These are phyloP conservation scores for Mnemiopsis leidyi DNA, from an alignment of 37 sponge, comb jelly and placozoan species.

Conservation along the genomic window DNA sequence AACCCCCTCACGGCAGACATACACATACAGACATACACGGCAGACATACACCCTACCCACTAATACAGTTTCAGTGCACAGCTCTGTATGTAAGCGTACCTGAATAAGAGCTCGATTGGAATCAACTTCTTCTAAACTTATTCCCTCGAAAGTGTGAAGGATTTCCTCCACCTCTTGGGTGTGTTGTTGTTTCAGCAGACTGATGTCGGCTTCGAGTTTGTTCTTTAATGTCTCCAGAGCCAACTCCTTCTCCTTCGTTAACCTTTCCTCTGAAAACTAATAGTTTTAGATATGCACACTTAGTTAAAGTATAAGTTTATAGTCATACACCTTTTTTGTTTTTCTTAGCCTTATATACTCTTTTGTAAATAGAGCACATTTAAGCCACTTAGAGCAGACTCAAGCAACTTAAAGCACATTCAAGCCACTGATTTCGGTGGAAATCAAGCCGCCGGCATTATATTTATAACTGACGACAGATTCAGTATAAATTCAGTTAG, in stretches of 20 bases:
- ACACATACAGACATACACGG: no score
- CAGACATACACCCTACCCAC: no score
- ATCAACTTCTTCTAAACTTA: not conserved
- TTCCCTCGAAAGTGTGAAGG: not conserved
- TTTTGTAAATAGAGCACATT: not conserved
- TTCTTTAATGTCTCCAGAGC: not conserved
- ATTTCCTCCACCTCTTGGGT: not conserved
- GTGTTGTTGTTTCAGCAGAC: slow-evolving; percentile 4
- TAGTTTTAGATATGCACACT: not conserved
- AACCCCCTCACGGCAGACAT: no score
- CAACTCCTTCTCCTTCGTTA: not conserved
- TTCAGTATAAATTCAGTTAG: no score
- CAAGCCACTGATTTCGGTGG: no score
- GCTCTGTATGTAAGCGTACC: no score
- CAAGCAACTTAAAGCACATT: no score
- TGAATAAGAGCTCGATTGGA: not conserved
- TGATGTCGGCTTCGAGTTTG: not conserved
- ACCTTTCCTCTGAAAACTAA: not conserved
- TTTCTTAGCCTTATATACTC: not conserved
- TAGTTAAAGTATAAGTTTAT: not conserved
- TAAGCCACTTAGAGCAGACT: no score
- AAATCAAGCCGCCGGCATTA: no score
- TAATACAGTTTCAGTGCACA: no score
- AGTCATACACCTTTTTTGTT: not conserved
- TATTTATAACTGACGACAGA: no score